A percentile compares a stretch with the other conserved stretches of the same genome.
Evolutionary conservation across 2,113 vertebrate species (phyloP).

Genomic region (Cavia porcellus): DNA sequence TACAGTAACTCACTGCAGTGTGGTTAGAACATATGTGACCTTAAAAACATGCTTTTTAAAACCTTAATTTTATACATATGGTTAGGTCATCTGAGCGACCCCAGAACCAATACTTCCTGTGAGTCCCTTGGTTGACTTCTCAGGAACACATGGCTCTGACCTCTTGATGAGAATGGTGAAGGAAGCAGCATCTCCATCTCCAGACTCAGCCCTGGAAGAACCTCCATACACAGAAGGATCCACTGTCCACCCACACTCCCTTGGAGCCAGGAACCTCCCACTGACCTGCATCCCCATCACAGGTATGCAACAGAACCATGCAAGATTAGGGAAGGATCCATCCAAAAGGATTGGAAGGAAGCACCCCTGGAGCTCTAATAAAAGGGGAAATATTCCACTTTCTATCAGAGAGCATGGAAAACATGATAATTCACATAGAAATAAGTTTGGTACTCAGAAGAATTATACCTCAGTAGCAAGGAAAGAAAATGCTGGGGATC

Average conservation of each 20-base stretch:
- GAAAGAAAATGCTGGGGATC: background rate
- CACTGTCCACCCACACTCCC: too few relatives aligned
- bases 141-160: background rate
- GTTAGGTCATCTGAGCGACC: background rate
- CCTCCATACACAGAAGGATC: background rate
- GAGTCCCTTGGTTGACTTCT: background rate
- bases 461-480: background rate
- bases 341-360: background rate
- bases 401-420: background rate
- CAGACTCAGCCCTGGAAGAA: background rate
- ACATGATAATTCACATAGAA: background rate
- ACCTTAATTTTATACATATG: background rate
- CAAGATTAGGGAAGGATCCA: too few relatives aligned
- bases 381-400: background rate
- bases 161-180: background rate
- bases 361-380: background rate
- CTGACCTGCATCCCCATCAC: background rate
- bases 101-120: background rate
- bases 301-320: background rate
- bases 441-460: background rate
- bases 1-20: background rate
- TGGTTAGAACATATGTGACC: background rate
- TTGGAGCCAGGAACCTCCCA: background rate
- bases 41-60: background rate
- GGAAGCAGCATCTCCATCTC: too few relatives aligned